Base-by-base conservation (phyloP, 2,888 invertebrate genomes). In the Chaetogeoica ovagalla region DNA sequence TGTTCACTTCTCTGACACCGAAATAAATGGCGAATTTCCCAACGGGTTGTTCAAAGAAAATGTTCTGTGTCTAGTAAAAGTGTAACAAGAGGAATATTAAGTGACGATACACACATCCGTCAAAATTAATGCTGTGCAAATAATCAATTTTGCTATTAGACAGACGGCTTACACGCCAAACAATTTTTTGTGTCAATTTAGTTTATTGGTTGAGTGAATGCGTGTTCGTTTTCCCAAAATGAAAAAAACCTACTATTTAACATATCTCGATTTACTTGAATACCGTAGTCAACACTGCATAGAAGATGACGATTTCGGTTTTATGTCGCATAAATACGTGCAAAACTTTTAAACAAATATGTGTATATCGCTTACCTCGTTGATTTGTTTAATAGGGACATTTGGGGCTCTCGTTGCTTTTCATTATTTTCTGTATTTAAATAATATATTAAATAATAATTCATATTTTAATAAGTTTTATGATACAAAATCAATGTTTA, bases 1-100 rank as follows among this genome's bases (percentile, higher is more conserved):
- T 43, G 77, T 77, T 77, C 37, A 48, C 39, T 39, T 60, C 21
- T 60, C 60, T 77, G 69, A 69, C 62, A 77, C 30, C 39, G 69
- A 70, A 69, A 77, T 77, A 70, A 70, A 77, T 77, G 59, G 69
- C 37, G 39, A 77, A 69, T 69, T 69, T 65, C 76, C 76, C 76
- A 43, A 15, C 21, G 77, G 69, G 52, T 70, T 62, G 17, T 77
- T 69, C 69, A 77, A 77, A 77, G 37, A 9, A 70, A 60, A 52
- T 23, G n/a, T 4, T 13, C 37, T 37, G 48, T 63, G 63, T 21
- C 72, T 60, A 39, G 73, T 71, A 23, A 55, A 74, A 37, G 48
- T n/a, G 48, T 30, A 55, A 57, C 30, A 17, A 5, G 21, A 15
- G 37, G n/a, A 52, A 62, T 62, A 52, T 55, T 62, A 70, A 68